A percentile compares a stretch with the other conserved stretches of the same genome.
These are phyloP conservation scores for Paramisgurnus dabryanus DNA, from an alignment of 2,113 vertebrate species.

Conservation along the genomic window DNA sequence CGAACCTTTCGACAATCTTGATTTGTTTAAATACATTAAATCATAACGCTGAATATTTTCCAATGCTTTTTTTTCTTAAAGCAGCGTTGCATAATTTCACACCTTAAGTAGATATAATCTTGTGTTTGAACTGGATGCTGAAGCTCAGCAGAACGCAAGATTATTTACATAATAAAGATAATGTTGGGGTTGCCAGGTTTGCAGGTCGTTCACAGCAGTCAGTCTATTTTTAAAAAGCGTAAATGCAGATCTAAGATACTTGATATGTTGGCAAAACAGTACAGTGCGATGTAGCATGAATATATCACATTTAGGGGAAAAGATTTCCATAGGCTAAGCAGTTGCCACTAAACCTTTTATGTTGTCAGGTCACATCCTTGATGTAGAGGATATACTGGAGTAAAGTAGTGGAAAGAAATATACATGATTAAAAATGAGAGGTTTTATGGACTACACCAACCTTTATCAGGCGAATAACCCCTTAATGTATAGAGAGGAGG, in stretches of 20 bases:
- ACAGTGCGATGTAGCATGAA: background rate
- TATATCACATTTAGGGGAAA: constrained; percentile 8
- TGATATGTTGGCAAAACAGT: constrained; percentile 32
- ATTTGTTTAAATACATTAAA: too few relatives aligned
- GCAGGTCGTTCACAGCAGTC: background rate
- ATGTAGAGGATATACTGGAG: background rate
- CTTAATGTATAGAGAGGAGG: too few relatives aligned
- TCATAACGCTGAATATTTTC: too few relatives aligned
- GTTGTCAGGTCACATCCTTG: background rate
- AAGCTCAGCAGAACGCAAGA: background rate
- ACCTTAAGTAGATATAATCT: background rate
- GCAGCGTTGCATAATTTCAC: too few relatives aligned
- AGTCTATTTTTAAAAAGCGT: background rate
- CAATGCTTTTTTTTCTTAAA: too few relatives aligned
- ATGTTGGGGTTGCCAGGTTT: constrained; percentile 5
- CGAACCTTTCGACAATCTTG: too few relatives aligned
- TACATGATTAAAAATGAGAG: too few relatives aligned
- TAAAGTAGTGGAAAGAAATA: too few relatives aligned
- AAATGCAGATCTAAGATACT: constrained; percentile 25
- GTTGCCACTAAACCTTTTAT: background rate
- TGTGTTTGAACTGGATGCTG: background rate
- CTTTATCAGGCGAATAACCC: too few relatives aligned
- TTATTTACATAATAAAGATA: constrained; percentile 8
- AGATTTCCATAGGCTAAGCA: constrained; percentile 24
- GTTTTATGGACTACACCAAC: too few relatives aligned